Evolutionary conservation across 2,888 invertebrate genomes (phyloP).

Genomic region (Calameuta idolon): DNA sequence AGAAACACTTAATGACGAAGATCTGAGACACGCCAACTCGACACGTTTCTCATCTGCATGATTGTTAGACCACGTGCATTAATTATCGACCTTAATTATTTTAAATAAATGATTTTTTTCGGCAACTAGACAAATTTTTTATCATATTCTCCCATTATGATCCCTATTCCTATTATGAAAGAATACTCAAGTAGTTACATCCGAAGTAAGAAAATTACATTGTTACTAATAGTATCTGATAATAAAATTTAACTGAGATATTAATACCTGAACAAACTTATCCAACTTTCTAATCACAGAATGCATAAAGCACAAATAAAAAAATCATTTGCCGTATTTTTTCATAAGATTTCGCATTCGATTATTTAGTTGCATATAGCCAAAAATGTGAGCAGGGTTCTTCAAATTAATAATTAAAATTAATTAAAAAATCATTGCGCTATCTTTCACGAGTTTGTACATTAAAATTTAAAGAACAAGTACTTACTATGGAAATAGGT

Average conservation of each 20-base stretch:
- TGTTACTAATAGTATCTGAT: background rate
- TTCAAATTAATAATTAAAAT: background rate
- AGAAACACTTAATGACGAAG: background rate
- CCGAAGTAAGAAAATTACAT: background rate
- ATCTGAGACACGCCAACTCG: background rate
- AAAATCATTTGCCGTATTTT: background rate
- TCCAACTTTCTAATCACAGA: too few relatives aligned
- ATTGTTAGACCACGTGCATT: background rate
- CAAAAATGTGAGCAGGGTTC: background rate
- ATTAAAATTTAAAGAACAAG: background rate
- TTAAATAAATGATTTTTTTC: background rate
- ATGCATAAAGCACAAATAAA: background rate
- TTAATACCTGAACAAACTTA: too few relatives aligned
- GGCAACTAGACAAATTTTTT: background rate
- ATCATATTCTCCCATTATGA: background rate
- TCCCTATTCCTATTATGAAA: background rate
- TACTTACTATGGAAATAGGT: background rate
- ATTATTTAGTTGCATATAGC: background rate
- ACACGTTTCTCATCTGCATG: background rate
- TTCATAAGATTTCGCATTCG: background rate
- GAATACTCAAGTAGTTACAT: background rate
- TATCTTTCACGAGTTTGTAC: background rate
- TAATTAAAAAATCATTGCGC: background rate
- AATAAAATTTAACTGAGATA: background rate
- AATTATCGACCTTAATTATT: constrained; percentile 12